Percentiles rank a stretch among this genome's conserved stretches.
Conservation (phyloP, 1,140 invertebrate genomes). For the Trichonephila clavata region DNA sequence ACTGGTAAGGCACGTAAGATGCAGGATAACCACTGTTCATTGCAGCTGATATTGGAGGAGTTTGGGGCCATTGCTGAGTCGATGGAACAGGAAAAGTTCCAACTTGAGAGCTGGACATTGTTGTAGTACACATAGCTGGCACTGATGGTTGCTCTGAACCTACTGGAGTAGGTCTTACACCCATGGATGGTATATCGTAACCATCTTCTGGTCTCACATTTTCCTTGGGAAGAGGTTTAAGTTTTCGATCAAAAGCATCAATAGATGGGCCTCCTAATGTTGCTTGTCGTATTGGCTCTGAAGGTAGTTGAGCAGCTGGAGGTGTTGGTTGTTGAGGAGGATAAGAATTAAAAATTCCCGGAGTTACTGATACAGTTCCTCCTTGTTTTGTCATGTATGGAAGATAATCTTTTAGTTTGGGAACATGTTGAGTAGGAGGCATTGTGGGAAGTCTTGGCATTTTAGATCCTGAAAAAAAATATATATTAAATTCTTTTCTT, state of each 20-base stretch:
- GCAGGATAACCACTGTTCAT: not conserved
- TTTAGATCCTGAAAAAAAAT: conserved; percentile 1
- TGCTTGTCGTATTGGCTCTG: conserved; percentile 63
- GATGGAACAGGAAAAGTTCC: conserved; percentile 4
- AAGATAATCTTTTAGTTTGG: conserved; percentile 94
- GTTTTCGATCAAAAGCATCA: conserved; percentile 27
- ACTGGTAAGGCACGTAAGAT: conserved; percentile 37
- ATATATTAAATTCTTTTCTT: no score
- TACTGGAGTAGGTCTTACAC: conserved; percentile 70
- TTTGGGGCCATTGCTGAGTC: conserved; percentile 1
- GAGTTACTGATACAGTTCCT: not conserved
- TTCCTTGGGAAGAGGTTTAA: conserved; percentile 34
- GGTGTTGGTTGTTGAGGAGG: conserved; percentile 21
- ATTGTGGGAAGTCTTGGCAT: not conserved
- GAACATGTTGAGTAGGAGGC: conserved; percentile 78
- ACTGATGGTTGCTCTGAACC: conserved; percentile 71
- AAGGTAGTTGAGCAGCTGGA: not conserved
- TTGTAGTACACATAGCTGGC: conserved; percentile 49
- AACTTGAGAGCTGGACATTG: conserved; percentile 27
- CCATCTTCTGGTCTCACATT: not conserved
- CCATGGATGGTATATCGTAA: conserved; percentile 35
- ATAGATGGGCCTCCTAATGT: conserved; percentile 50
- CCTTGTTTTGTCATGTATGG: conserved; percentile 83
- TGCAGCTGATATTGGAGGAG: not conserved
- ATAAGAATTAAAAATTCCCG: conserved; percentile 22